Percentiles rank a stretch among this genome's conserved stretches.
Evolutionary conservation across 2,797 vertebrate genomes (phyloP).

Genomic region (Paratrypauchen microcephalus): DNA sequence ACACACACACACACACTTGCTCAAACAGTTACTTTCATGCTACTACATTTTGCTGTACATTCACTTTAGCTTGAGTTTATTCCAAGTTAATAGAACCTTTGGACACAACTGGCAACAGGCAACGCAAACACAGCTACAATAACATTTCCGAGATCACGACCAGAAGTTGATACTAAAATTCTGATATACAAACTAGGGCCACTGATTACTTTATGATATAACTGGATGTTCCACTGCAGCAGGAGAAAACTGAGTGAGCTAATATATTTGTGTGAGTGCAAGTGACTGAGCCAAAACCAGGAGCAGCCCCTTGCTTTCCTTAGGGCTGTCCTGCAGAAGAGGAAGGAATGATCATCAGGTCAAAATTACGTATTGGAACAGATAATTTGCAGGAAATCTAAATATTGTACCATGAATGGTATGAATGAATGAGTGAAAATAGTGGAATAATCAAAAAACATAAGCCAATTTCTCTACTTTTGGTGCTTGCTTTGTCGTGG

Average conservation of each 20-base stretch:
- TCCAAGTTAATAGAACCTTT: not conserved
- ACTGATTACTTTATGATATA: slow-evolving; percentile 50
- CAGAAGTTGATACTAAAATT: slow-evolving; percentile 17
- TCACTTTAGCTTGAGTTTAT: not conserved
- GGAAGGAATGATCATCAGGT: slow-evolving; percentile 16
- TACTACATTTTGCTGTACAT: not conserved
- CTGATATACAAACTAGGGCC: slow-evolving; percentile 11
- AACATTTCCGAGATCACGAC: slow-evolving; percentile 49
- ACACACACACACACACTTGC: not conserved
- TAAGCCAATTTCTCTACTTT: slow-evolving; percentile 19
- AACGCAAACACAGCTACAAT: slow-evolving; percentile 49
- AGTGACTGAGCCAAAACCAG: slow-evolving; percentile 48
- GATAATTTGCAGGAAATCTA: slow-evolving; percentile 27
- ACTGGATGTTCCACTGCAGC: slow-evolving; percentile 59
- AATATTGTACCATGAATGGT: slow-evolving; percentile 35
- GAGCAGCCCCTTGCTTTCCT: slow-evolving; percentile 58
- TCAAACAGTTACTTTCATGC: not conserved
- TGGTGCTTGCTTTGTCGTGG: slow-evolving; percentile 13
- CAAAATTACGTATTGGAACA: slow-evolving; percentile 45
- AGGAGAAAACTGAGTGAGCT: slow-evolving; percentile 55
- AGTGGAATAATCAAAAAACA: slow-evolving; percentile 48
- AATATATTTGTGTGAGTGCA: slow-evolving; percentile 45
- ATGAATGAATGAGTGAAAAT: slow-evolving; percentile 45
- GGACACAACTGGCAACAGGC: slow-evolving; percentile 18
- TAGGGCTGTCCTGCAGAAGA: slow-evolving; percentile 36